Base-by-base conservation (phyloP, 2,797 vertebrate genomes). In the Choloepus didactylus region DNA sequence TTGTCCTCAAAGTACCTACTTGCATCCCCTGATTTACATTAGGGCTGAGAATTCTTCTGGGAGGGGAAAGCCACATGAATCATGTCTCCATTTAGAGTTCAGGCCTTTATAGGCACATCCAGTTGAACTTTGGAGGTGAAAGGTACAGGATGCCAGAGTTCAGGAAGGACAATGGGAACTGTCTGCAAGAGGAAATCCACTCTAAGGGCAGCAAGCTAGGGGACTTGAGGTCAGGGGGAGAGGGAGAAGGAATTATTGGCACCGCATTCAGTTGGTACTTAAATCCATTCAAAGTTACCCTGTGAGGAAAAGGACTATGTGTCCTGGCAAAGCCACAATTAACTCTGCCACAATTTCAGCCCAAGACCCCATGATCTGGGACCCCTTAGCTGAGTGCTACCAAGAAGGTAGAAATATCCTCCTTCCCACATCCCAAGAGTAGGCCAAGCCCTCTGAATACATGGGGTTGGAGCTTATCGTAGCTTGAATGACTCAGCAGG, bases 131-230 rank as follows among this genome's bases (percentile, higher is more conserved):
- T 19, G 16, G 66, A 89, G 86, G 70, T 25, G 46, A 81, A 95
- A 86, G 25, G 27, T 75, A 88, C 25, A 23, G 62, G 59, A 83
- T 0, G 4, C 54, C 56, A 49, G 19, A 44, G 23, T 89, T 46
- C 14, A 66, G 44, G 25, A 12, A 93, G 31, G 18, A 46, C 2
- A 84, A 19, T 3, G 2, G n/a, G 6, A 41, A 38, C 15, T 27
- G 14, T 19, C 56, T 87, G 16, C 18, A 62, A 83, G 85, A 67
- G 51, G 91, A 91, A 96, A 92, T n/a, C n/a, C 14, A 79, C 16
- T 49, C 66, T 49, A 87, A 75, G 64, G 1, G 18, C 27, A 2
- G 27, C 69, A 91, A 67, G 54, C 31, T 31, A 66, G 27, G 7
- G 9, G 21, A 15, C 41, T 60, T 41, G 41, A 49, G 8, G 3